Base-by-base conservation (phyloP, 2,113 vertebrate species). In the Cygnus buccinator region DNA sequence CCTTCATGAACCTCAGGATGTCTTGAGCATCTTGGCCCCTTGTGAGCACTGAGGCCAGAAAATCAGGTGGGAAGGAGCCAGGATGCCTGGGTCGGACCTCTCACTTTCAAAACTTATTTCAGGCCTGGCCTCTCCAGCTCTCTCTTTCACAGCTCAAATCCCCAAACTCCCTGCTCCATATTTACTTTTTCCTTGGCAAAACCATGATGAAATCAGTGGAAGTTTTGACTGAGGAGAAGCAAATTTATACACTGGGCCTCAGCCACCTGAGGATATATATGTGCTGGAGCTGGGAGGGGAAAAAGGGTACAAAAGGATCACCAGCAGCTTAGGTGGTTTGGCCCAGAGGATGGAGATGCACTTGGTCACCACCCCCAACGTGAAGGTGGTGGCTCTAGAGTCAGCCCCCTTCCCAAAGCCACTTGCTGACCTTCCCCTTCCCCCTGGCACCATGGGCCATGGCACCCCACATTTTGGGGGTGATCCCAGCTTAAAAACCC, bases 111-210 rank as follows among this genome's bases (percentile, higher is more conserved):
- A 88, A 75, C 70, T 68, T 96, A 54, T 46, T 88, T 81, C 55
- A 48, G 76, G 84, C 68, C 84, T 20, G 0, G 59, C 76, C 93
- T 86, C 92, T 95, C 26, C 83, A 87, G 35, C 72, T 95, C 79
- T 94, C 18, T 61, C 29, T 93, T 91, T 94, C 84, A 93, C 62
- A 89, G 87, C 71, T 85, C 78, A 93, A 93, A 93, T 90, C 66
- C 88, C 89, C 48, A 37, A 78, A 93, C 90, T 48, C 88, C 43
- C 80, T 71, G 77, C 61, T 92, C 83, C 73, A 16, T 96, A 94
- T 96, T 96, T 93, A 95, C 86, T 93, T 44, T 81, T 95, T 93
- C 83, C 83, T 92, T 93, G 83, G 80, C 83, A 95, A 95, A 96
- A 88, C 73, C 65, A 62, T 94, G 83, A 93, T 76, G 85, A 95